Base-by-base conservation (phyloP, 2,113 vertebrate species). In the Onychorhynchus coronatus region DNA sequence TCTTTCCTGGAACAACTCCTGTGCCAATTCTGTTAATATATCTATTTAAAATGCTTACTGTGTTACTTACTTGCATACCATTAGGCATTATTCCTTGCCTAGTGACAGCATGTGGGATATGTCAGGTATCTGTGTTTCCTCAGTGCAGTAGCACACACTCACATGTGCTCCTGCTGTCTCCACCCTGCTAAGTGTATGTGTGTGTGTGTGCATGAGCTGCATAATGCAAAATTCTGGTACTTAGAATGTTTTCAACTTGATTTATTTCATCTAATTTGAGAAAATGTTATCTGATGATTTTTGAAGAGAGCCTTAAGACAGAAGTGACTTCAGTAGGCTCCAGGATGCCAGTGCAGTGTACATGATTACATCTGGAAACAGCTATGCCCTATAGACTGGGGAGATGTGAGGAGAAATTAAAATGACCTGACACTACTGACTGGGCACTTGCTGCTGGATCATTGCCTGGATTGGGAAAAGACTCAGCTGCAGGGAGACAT, bases 231-330 rank as follows among this genome's bases (percentile, higher is more conserved):
- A 62, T 74, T 46, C 62, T 91, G 25, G 3, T 94, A n/a, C 73
- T 85, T 77, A 17, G 24, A 30, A n/a, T 59, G 85, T 79, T 94
- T 93, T 94, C 85, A 62, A 86, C 68, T 86, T 94, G 79, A 72
- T 94, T 73, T 86, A 78, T 90, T 90, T 91, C 15, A 86, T 94
- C 92, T 92, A 87, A 95, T 94, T 95, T 93, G 95, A 86, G 92
- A 72, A 91, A 91, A 97, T 68, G 95, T 86, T 96, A 81, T 75
- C 65, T 91, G 88, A 81, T 94, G 85, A 53, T 79, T 95, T 97
- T 91, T 95, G 81, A 94, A 91, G 91, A 80, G 80, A 94, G 93
- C 96, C 96, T 97, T 85, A 91, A 96, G 97, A 96, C 96, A 91
- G 52, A 95, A 50, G 17, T 89, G 89, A 89, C 93, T 96, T 91